These are phyloP conservation scores for Balearica regulorum DNA, from an alignment of 2,797 vertebrate species.

Conservation along the genomic window DNA sequence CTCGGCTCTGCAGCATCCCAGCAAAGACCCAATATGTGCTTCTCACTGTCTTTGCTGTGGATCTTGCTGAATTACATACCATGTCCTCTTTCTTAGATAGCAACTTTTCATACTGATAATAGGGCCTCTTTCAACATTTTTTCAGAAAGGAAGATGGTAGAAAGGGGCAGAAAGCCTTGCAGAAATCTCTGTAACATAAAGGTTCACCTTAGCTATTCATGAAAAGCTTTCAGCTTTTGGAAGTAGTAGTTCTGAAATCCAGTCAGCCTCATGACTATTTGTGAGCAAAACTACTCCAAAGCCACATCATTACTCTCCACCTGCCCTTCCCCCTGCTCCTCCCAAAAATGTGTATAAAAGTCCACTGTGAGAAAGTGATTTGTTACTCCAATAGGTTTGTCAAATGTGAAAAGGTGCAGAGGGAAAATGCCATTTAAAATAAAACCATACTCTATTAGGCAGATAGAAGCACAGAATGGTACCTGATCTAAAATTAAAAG, in stretches of 20 bases:
- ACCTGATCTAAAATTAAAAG: neutral
- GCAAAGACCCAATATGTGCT: neutral
- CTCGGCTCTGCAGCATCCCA: neutral
- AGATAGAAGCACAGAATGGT: neutral
- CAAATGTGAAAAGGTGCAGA: neutral
- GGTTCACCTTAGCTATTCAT: neutral
- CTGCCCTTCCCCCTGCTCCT: neutral
- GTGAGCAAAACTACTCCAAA: neutral
- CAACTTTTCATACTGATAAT: neutral
- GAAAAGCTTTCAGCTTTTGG: neutral
- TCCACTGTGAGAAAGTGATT: neutral
- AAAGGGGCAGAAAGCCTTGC: neutral
- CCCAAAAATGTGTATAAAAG: neutral
- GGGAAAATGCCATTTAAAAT: neutral
- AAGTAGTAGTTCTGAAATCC: neutral
- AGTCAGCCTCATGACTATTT: neutral
- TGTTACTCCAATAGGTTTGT: neutral
- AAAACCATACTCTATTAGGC: neutral
- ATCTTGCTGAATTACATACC: neutral
- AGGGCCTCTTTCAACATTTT: neutral
- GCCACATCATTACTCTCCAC: neutral
- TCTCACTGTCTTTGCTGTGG: neutral
- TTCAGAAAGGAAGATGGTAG: neutral
- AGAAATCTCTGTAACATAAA: neutral
- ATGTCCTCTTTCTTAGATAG: neutral